Conservation (phyloP, 2,888 invertebrate genomes). For the Hanleya hanleyi region DNA sequence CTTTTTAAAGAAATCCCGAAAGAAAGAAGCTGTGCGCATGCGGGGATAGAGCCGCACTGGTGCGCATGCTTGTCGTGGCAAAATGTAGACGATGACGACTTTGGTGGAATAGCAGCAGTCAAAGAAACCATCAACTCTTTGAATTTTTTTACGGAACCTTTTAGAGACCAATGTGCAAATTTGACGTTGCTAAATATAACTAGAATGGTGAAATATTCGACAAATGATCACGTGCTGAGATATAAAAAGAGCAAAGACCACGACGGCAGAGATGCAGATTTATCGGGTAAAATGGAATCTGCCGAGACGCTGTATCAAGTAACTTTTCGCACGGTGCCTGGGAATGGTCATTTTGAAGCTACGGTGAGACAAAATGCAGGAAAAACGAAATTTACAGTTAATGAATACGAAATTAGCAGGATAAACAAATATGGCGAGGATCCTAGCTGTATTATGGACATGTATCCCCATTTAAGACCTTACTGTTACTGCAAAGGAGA, state of each 20-base stretch:
- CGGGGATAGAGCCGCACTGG: slow-evolving; percentile 96
- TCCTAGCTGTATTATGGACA: slow-evolving; percentile 84
- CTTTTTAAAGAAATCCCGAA: slow-evolving; percentile 75
- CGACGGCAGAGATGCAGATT: slow-evolving; percentile 84
- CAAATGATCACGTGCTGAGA: slow-evolving; percentile 80
- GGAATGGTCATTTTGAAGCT: slow-evolving; percentile 87
- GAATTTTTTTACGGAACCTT: slow-evolving; percentile 79
- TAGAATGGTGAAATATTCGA: slow-evolving; percentile 82
- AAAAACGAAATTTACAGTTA: slow-evolving; percentile 79
- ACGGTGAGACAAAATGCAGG: slow-evolving; percentile 80
- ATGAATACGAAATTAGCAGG: slow-evolving; percentile 83
- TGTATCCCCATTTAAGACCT: slow-evolving; percentile 80
- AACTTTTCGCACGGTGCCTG: slow-evolving; percentile 84
- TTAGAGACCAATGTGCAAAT: slow-evolving; percentile 67
- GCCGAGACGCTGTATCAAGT: slow-evolving; percentile 84
- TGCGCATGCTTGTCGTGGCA: slow-evolving; percentile 94
- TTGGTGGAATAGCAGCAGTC: slow-evolving; percentile 77
- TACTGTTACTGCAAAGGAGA: slow-evolving; percentile 89
- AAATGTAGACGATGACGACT: slow-evolving; percentile 76
- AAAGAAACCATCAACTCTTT: slow-evolving; percentile 65
- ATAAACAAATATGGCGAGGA: slow-evolving; percentile 88
- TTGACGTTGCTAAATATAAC: slow-evolving; percentile 78
- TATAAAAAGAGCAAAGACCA: slow-evolving; percentile 84
- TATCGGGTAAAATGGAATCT: slow-evolving; percentile 79
- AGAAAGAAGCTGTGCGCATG: slow-evolving; percentile 87